Conservation (phyloP, 2,797 vertebrate genomes). For the Harpagifer antarcticus region DNA sequence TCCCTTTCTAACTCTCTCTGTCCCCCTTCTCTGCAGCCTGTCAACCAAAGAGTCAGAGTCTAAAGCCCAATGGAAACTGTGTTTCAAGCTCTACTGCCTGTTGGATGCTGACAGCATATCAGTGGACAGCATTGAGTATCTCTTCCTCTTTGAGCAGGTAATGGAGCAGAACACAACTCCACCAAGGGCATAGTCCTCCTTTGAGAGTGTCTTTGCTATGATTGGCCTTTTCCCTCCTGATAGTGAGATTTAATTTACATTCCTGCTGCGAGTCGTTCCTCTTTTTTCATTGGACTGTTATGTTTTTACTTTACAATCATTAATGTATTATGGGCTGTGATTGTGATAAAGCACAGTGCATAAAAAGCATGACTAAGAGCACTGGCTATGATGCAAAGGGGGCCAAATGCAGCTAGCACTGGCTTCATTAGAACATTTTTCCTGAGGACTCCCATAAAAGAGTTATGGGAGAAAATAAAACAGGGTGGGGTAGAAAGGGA, state of each 20-base stretch:
- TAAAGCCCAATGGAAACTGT: slow-evolving; percentile 87
- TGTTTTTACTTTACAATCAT: slow-evolving; percentile 54
- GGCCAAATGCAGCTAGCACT: slow-evolving; percentile 60
- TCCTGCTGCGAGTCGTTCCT: slow-evolving; percentile 52
- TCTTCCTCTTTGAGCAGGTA: slow-evolving; percentile 96
- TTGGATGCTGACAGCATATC: slow-evolving; percentile 91
- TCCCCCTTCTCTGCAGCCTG: slow-evolving; percentile 79
- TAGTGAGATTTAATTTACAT: slow-evolving; percentile 51
- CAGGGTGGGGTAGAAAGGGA: slow-evolving; percentile 58
- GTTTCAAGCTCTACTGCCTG: slow-evolving; percentile 94
- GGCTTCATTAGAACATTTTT: slow-evolving; percentile 70
- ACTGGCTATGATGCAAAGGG: slow-evolving; percentile 57
- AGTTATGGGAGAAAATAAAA: slow-evolving; percentile 72
- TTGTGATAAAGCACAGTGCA: slow-evolving; percentile 64
- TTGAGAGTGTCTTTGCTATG: neutral
- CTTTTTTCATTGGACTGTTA: slow-evolving; percentile 49
- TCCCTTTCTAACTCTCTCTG: slow-evolving; percentile 23
- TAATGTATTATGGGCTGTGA: slow-evolving; percentile 58
- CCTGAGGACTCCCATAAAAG: slow-evolving; percentile 71
- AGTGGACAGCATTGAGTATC: slow-evolving; percentile 91
- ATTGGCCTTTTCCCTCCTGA: slow-evolving; percentile 26
- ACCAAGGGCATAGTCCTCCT: slow-evolving; percentile 10
- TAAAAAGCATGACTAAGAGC: slow-evolving; percentile 70
- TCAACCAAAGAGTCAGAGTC: slow-evolving; percentile 85
- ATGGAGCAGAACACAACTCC: slow-evolving; percentile 37